phyloP scores from a whole-genome alignment of 1,140 invertebrate genomes.

The Ceratitis capitata region DNA sequence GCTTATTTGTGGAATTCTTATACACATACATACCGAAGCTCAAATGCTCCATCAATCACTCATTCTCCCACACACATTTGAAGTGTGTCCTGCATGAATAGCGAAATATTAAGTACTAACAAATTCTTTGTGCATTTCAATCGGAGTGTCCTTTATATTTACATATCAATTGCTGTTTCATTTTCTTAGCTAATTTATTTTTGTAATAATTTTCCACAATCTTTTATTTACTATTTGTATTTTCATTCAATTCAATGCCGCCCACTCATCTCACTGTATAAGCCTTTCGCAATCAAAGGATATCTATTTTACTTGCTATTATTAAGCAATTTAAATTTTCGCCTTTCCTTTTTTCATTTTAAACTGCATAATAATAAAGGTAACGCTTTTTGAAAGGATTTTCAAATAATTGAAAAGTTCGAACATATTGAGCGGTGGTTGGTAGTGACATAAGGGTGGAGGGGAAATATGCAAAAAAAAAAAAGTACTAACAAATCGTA shows the following conservation, averaged over 20 bases:
- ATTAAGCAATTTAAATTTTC: neutral
- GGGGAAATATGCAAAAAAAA: neutral
- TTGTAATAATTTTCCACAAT: neutral
- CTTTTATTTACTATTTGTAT: neutral
- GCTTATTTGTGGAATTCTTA: neutral
- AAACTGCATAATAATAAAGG: slow-evolving; percentile 12
- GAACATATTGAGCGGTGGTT: neutral
- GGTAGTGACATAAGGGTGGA: neutral
- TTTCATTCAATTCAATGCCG: neutral
- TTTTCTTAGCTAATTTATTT: neutral
- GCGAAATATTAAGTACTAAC: slow-evolving; percentile 6
- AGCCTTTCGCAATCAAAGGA: neutral
- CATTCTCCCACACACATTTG: too few species aligned
- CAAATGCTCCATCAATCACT: too few species aligned
- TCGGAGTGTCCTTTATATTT: neutral
- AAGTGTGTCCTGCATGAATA: neutral
- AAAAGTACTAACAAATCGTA: neutral
- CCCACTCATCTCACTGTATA: neutral
- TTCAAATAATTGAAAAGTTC: slow-evolving; percentile 2
- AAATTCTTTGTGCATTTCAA: neutral
- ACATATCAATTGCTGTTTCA: neutral
- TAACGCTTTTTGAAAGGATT: neutral
- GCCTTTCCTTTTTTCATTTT: neutral
- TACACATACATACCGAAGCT: neutral
- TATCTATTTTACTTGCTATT: neutral